Evolutionary conservation across 1,140 invertebrate species (phyloP).

Genomic region (Acromyrmex heyeri): DNA sequence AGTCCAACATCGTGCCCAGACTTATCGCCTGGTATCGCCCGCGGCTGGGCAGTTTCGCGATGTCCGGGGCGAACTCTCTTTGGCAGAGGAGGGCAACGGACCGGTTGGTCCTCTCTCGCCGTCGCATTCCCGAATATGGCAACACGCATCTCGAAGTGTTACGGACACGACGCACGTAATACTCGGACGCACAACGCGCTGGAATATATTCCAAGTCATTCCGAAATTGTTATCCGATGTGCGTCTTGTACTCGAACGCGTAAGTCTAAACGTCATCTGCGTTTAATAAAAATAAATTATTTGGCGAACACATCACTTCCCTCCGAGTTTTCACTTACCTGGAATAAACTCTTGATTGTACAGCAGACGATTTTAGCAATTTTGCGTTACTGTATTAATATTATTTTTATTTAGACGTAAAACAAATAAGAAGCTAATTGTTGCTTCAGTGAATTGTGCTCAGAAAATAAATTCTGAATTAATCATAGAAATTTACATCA

Average conservation of each 20-base stretch:
- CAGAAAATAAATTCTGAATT: background rate
- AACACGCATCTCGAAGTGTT: slow-evolving; percentile 30
- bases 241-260: background rate
- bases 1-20: background rate
- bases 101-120: slow-evolving; percentile 57
- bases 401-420: background rate
- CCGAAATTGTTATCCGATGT: slow-evolving; percentile 9
- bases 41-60: slow-evolving; percentile 49
- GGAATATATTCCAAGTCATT: slow-evolving; percentile 25
- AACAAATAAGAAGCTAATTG: background rate
- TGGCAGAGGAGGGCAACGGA: slow-evolving; percentile 44
- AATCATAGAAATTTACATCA: background rate
- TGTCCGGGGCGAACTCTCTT: slow-evolving; percentile 36
- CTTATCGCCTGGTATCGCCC: slow-evolving; percentile 13
- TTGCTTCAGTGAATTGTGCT: background rate
- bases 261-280: background rate
- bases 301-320: background rate
- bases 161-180: background rate
- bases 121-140: slow-evolving; percentile 64
- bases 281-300: background rate
- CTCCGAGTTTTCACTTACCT: slow-evolving; percentile 15
- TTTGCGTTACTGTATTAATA: background rate
- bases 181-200: background rate
- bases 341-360: background rate
- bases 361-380: background rate